Evolutionary conservation across 2,113 vertebrate genomes (phyloP).

Genomic region (Myotis yumanensis): DNA sequence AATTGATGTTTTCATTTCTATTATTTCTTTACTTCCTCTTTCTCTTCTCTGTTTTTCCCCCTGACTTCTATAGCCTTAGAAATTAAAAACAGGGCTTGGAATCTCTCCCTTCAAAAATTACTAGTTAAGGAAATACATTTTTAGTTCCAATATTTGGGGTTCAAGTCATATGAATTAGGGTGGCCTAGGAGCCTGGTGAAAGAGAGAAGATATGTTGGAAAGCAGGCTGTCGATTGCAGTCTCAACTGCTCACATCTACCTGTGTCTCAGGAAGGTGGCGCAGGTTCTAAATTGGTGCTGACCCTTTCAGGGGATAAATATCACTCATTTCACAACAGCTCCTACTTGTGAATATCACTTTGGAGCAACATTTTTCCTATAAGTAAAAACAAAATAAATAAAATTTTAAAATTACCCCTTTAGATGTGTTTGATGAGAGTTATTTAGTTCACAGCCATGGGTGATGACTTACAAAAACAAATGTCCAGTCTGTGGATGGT

Average conservation of each 20-base stretch:
- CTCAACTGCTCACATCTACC: not conserved
- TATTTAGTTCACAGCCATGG: not conserved
- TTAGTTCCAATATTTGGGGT: not conserved
- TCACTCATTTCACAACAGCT: not conserved
- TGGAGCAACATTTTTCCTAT: not conserved
- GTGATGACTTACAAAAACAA: not conserved
- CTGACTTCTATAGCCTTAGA: not conserved
- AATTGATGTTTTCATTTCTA: not conserved
- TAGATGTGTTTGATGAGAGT: not conserved
- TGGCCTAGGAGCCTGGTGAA: not conserved
- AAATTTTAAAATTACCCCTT: not conserved
- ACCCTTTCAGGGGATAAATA: not conserved
- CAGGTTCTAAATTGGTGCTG: too few relatives aligned
- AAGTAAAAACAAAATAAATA: not conserved
- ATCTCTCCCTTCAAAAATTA: not conserved
- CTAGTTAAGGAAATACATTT: not conserved
- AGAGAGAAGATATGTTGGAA: not conserved
- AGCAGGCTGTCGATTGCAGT: not conserved
- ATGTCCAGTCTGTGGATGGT: too few relatives aligned
- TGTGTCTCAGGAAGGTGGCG: fast-evolving
- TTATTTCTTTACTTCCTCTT: not conserved
- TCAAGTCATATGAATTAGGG: not conserved
- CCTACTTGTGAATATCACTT: not conserved
- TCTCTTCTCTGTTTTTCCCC: not conserved
- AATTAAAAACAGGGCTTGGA: not conserved